Percentiles rank a stretch among this genome's conserved stretches.
Evolutionary conservation across 1,140 invertebrate genomes (phyloP).

Genomic region (Drosophila ficusphila): DNA sequence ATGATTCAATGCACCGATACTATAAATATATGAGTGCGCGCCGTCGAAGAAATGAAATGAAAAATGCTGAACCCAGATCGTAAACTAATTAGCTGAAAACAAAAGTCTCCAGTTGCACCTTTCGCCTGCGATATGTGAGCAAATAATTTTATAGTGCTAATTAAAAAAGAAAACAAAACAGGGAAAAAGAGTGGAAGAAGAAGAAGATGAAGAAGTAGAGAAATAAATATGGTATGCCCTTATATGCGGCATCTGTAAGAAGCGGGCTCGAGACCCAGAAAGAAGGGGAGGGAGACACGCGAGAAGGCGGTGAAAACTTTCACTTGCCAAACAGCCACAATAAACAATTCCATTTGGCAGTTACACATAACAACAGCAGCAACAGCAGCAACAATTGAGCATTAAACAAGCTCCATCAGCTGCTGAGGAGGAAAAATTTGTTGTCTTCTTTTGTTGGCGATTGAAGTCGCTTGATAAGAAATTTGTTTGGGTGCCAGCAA

Average conservation of each 20-base stretch:
- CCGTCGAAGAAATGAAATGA: slow-evolving; percentile 13
- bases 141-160: slow-evolving; percentile 77
- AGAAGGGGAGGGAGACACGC: slow-evolving; percentile 33
- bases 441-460: slow-evolving; percentile 54
- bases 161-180: slow-evolving; percentile 76
- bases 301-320: slow-evolving; percentile 61
- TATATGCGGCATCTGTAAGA: slow-evolving; percentile 65
- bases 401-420: slow-evolving; percentile 54
- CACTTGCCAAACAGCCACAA: slow-evolving; percentile 73
- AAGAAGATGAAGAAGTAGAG: slow-evolving; percentile 30
- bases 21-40: slow-evolving; percentile 41
- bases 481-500: slow-evolving; percentile 65
- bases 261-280: slow-evolving; percentile 31
- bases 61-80: slow-evolving; percentile 56
- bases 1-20: slow-evolving; percentile 67
- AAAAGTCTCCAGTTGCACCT: slow-evolving; percentile 47
- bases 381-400: slow-evolving; percentile 35
- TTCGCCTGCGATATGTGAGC: slow-evolving; percentile 19
- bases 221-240: slow-evolving; percentile 60
- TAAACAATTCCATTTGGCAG: slow-evolving; percentile 72
- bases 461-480: slow-evolving; percentile 60
- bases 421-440: slow-evolving; percentile 50
- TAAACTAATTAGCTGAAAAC: slow-evolving; percentile 67
- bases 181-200: no score
- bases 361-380: slow-evolving; percentile 65